Evolutionary conservation across 2,888 invertebrate species (phyloP).

Genomic region (Drosophila mimica): DNA sequence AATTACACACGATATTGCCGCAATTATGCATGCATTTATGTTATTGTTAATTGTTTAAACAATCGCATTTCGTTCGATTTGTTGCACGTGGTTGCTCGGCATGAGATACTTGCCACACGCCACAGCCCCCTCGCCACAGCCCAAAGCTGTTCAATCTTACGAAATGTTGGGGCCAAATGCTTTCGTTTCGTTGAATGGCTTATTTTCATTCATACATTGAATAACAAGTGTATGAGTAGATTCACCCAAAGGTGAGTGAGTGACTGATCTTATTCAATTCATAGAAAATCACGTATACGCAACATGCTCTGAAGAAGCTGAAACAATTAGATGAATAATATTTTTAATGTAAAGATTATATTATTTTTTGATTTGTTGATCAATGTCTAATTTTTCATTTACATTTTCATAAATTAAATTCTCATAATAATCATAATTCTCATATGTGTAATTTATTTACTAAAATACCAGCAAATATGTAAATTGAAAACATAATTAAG

Average conservation of each 20-base stretch:
- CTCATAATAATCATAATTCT: slow-evolving; percentile 8
- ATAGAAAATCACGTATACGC: slow-evolving; percentile 48
- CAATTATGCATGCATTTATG: slow-evolving; percentile 70
- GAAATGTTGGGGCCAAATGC: slow-evolving; percentile 46
- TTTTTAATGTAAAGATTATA: neutral
- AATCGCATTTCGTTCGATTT: slow-evolving; percentile 49
- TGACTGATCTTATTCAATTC: slow-evolving; percentile 39
- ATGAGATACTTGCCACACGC: slow-evolving; percentile 33
- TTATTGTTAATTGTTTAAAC: slow-evolving; percentile 79
- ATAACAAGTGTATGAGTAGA: neutral
- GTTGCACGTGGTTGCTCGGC: slow-evolving; percentile 48
- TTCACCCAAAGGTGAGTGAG: slow-evolving; percentile 5
- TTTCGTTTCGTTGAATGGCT: slow-evolving; percentile 55
- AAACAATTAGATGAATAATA: neutral
- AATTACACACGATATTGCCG: slow-evolving; percentile 66
- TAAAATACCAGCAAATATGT: slow-evolving; percentile 27
- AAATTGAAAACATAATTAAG: slow-evolving; percentile 59
- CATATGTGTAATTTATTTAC: slow-evolving; percentile 24
- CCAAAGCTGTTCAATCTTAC: slow-evolving; percentile 32
- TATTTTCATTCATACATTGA: slow-evolving; percentile 59
- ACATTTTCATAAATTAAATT: neutral
- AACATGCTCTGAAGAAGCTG: neutral
- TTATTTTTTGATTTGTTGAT: neutral
- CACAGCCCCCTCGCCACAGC: neutral
- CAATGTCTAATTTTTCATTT: neutral